Base-by-base conservation (phyloP, 2,888 invertebrate species). In the Calliopum simillimum region DNA sequence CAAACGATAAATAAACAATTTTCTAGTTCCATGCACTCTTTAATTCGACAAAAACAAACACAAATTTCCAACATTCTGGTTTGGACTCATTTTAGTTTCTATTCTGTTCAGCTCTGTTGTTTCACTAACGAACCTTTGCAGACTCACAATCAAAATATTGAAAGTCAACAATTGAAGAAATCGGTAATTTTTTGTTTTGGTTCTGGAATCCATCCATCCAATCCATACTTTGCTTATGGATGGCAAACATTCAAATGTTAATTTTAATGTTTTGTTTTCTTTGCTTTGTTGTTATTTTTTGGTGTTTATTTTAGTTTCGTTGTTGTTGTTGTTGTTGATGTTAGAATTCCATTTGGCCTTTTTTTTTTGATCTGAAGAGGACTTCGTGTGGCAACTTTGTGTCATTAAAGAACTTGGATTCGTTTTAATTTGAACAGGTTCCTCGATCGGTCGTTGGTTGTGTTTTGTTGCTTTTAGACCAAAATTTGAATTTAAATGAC, bases 121-220 rank as follows among this genome's bases (percentile, higher is more conserved):
- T 53, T 53, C 53, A 53, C 53, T 53, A 53, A 53, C 53, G 53
- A 53, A 53, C 53, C 53, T 53, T 53, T 53, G 53, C 53, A 53
- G 21, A 53, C 53, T 53, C 53, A 53, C 23, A 23, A 53, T 53
- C 21, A 53, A 53, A 53, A 53, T 23, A 53, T 53, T 33, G 23
- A 53, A 53, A 53, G 11, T n/a, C 53, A 23, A 23, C 23, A 21
- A 11, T 53, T 53, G 23, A 53, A 53, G 21, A 33, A 33, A 33
- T 33, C 33, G 33, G 33, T 33, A n/a, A n/a, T n/a, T n/a, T n/a
- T n/a, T n/a, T n/a, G n/a, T 33, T 33, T 33, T 6, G 33, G 33
- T 33, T 5, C 33, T 33, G 33, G 33, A 33, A 33, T 33, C 8
- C 33, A 33, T 33, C 33, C 33, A 33, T 33, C 33, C 33, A 33